Percentiles rank a stretch among this genome's conserved stretches.
These are phyloP conservation scores for Macropus fuliginosus DNA, from an alignment of 2,797 vertebrate species.

Conservation along the genomic window DNA sequence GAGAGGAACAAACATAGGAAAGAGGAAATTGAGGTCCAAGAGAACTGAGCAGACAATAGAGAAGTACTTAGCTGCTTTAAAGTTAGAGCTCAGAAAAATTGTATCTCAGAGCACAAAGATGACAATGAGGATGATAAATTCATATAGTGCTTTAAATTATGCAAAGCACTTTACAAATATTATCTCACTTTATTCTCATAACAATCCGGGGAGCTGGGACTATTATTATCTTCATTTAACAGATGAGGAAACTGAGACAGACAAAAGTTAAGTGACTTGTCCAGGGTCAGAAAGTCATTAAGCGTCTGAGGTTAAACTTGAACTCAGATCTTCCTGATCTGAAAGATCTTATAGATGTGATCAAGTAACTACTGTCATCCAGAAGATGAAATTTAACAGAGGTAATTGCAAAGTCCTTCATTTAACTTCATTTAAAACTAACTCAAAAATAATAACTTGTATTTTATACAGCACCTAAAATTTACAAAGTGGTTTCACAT, in stretches of 20 bases:
- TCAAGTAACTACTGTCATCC: background rate
- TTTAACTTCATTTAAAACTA: background rate
- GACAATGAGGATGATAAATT: background rate
- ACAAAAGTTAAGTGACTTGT: background rate
- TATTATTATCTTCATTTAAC: background rate
- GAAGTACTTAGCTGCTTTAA: background rate
- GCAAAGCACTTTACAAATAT: background rate
- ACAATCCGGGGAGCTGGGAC: background rate
- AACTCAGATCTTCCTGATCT: background rate
- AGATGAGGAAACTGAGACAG: background rate
- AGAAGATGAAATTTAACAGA: background rate
- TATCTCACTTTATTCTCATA: background rate
- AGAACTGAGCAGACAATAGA: background rate
- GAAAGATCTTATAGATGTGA: background rate
- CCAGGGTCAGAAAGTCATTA: background rate
- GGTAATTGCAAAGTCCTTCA: background rate
- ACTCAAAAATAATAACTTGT: background rate
- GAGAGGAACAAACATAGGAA: background rate
- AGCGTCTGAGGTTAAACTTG: background rate
- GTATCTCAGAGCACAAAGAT: background rate
- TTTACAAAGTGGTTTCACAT: background rate
- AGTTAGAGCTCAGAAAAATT: background rate
- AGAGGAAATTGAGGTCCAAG: background rate
- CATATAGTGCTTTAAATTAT: background rate
- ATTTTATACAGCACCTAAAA: background rate